phyloP scores from a whole-genome alignment of 1,140 invertebrate species.

The Coenobita brevimanus region DNA sequence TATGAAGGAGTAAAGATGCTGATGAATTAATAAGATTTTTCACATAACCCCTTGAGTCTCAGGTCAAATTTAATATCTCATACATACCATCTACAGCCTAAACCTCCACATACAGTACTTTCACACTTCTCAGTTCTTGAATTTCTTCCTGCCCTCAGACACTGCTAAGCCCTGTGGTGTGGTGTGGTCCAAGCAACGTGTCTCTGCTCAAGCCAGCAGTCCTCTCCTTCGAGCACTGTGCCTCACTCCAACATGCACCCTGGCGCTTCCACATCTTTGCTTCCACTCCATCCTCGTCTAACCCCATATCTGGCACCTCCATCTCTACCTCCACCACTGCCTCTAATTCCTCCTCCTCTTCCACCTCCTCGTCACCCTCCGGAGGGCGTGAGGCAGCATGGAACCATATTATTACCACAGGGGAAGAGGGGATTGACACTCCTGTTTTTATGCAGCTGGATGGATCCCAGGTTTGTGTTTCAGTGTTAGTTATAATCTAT shows the following conservation, averaged over 20 bases:
- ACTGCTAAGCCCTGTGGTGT: conserved; percentile 92
- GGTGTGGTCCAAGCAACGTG: conserved; percentile 86
- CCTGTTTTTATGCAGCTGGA: conserved; percentile 94
- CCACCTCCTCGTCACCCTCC: conserved; percentile 11
- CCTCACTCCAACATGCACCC: conserved; percentile 83
- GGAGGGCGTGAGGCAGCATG: conserved; percentile 51
- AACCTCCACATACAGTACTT: too few relatives aligned
- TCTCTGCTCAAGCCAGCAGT: conserved; percentile 89
- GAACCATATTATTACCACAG: conserved; percentile 88
- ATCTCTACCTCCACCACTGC: conserved; percentile 75
- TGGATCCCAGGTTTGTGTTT: conserved; percentile 79
- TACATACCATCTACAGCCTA: too few relatives aligned
- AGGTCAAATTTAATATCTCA: too few relatives aligned
- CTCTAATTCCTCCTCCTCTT: too few relatives aligned
- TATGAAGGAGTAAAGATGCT: too few relatives aligned
- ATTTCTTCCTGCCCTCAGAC: too few relatives aligned
- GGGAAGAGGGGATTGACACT: conserved; percentile 96
- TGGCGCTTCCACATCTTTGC: conserved; percentile 89
- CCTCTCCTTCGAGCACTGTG: conserved; percentile 94
- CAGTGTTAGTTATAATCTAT: too few relatives aligned
- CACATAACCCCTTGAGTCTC: too few relatives aligned
- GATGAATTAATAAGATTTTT: too few relatives aligned
- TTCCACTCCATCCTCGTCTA: too few relatives aligned
- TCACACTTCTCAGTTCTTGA: too few relatives aligned
- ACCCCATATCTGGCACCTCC: not conserved